These are phyloP conservation scores for Ceratosolen fusciceps DNA, from an alignment of 1,140 invertebrate species.

Conservation along the genomic window DNA sequence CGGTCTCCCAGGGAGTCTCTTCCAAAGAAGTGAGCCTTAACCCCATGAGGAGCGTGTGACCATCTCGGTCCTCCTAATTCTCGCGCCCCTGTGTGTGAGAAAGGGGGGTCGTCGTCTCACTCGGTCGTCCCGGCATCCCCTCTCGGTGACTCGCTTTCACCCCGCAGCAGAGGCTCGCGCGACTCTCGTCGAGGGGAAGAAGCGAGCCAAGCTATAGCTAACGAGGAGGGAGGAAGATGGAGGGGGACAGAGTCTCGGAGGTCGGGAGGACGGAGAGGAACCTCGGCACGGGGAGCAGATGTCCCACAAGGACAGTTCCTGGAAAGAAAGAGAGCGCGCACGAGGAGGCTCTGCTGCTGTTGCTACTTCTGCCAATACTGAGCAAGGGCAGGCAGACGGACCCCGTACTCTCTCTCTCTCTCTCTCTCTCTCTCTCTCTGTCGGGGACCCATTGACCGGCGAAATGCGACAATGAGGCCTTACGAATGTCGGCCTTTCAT, in stretches of 20 bases:
- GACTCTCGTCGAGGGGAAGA: neutral
- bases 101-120: neutral
- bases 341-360: conserved; percentile 20
- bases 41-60: conserved; percentile 7
- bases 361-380: no score
- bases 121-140: no score
- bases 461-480: conserved; percentile 23
- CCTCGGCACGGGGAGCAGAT: conserved; percentile 34
- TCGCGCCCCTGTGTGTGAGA: conserved; percentile 44
- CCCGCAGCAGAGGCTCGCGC: conserved; percentile 50
- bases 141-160: conserved; percentile 53
- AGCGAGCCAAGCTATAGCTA: neutral
- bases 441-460: conserved; percentile 6
- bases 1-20: neutral
- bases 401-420: no score
- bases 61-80: conserved; percentile 52
- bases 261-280: neutral
- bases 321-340: conserved; percentile 15
- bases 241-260: neutral
- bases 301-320: conserved; percentile 41
- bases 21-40: neutral
- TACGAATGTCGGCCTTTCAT: conserved; percentile 36
- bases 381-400: no score
- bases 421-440: conserved; percentile 10
- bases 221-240: neutral